Conservation (phyloP, 2,888 invertebrate species). For the Sabellastarte sp. region DNA sequence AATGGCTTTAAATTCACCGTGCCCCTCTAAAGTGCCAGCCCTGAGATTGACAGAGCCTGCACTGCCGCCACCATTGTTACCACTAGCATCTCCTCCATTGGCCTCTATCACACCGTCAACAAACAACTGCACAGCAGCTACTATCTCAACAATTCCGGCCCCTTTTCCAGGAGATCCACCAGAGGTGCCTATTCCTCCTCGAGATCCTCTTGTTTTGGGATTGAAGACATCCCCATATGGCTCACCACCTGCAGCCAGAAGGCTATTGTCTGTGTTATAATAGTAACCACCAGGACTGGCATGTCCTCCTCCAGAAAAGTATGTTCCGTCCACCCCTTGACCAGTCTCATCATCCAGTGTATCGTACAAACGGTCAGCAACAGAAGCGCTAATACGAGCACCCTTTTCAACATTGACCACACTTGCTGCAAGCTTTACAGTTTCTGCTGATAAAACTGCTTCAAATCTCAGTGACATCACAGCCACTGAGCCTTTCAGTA, state of each 20-base stretch:
- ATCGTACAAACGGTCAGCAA: constrained; percentile 34
- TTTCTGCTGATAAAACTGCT: constrained; percentile 39
- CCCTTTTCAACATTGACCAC: constrained; percentile 39
- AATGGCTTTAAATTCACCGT: constrained; percentile 31
- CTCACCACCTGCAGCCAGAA: constrained; percentile 23
- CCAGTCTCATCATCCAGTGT: constrained; percentile 31
- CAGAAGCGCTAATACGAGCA: constrained; percentile 34
- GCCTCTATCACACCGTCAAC: constrained; percentile 8
- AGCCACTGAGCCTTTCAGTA: constrained; percentile 27
- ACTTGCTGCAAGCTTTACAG: constrained; percentile 29
- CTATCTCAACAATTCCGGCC: constrained; percentile 6
- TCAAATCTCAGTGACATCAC: constrained; percentile 33
- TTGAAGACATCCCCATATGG: constrained; percentile 37
- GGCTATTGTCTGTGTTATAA: constrained; percentile 12
- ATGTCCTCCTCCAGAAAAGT: constrained; percentile 38
- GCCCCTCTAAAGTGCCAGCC: constrained; percentile 33
- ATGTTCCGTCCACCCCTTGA: constrained; percentile 18
- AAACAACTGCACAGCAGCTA: background rate
- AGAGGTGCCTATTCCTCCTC: constrained; percentile 28
- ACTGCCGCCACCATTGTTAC: constrained; percentile 37
- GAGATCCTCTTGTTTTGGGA: constrained; percentile 32
- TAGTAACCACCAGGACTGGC: constrained; percentile 38
- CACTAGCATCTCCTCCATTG: constrained; percentile 35
- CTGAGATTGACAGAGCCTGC: constrained; percentile 37
- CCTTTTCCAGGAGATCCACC: constrained; percentile 3